Percentiles rank a stretch among this genome's conserved stretches.
Evolutionary conservation across 2,113 vertebrate genomes (phyloP).

Genomic region (Brachionichthys hirsutus): DNA sequence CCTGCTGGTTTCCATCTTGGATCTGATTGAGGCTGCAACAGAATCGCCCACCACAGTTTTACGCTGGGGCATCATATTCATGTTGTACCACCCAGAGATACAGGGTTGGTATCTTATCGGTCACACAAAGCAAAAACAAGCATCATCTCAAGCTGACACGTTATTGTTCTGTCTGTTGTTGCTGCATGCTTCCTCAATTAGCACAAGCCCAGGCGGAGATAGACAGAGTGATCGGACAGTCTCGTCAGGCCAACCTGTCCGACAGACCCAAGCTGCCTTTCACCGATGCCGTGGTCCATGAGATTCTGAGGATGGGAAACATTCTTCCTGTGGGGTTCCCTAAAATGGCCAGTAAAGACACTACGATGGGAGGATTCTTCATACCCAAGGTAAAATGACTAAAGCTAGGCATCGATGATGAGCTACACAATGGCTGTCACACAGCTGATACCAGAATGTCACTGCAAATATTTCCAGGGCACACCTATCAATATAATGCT

Average conservation of each 20-base stretch:
- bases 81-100: slow-evolving; percentile 84
- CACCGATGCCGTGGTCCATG: slow-evolving; percentile 83
- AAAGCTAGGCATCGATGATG: not conserved
- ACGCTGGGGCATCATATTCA: slow-evolving; percentile 85
- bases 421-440: not conserved
- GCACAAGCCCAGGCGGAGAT: slow-evolving; percentile 80
- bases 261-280: slow-evolving; percentile 81
- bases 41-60: slow-evolving; percentile 84
- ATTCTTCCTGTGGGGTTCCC: slow-evolving; percentile 77
- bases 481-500: slow-evolving; percentile 69
- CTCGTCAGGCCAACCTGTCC: slow-evolving; percentile 63
- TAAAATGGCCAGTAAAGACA: slow-evolving; percentile 68
- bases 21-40: slow-evolving; percentile 90
- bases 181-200: slow-evolving; percentile 1
- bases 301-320: slow-evolving; percentile 79
- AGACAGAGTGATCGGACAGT: slow-evolving; percentile 71
- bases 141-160: no score
- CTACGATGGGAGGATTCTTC: slow-evolving; percentile 68
- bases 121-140: not conserved
- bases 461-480: slow-evolving; percentile 53
- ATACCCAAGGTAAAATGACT: slow-evolving; percentile 78
- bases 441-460: slow-evolving; percentile 18
- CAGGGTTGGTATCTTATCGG: slow-evolving; percentile 78
- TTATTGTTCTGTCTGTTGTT: not conserved
- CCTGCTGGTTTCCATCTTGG: slow-evolving; percentile 79